phyloP scores from a whole-genome alignment of 2,113 vertebrate genomes.

The Zosterops pallidus region DNA sequence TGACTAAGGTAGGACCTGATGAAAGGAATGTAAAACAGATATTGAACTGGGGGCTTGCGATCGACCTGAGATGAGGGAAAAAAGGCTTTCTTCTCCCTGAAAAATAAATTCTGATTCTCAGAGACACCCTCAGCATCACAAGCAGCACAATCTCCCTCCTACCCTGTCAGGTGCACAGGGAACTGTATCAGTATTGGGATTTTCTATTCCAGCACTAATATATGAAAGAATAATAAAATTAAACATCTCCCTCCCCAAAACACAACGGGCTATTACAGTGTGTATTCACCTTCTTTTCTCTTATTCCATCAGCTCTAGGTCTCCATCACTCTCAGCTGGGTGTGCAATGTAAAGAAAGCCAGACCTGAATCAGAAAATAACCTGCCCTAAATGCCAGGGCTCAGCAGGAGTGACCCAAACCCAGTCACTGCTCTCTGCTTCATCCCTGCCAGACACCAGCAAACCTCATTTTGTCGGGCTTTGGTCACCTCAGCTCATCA shows the following conservation, averaged over 20 bases:
- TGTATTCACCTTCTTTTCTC: background rate
- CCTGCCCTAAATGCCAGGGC: background rate
- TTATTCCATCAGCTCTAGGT: background rate
- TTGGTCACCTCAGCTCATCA: background rate
- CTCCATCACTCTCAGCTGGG: background rate
- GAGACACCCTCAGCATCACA: background rate
- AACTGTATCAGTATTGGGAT: background rate
- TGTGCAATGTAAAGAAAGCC: background rate
- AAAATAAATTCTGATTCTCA: background rate
- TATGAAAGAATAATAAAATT: background rate
- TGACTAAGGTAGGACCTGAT: background rate
- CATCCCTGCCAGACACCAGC: background rate
- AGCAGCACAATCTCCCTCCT: background rate
- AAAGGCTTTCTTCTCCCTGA: background rate
- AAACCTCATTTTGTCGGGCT: fast-evolving
- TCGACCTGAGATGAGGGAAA: background rate
- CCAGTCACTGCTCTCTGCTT: no score
- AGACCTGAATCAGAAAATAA: background rate
- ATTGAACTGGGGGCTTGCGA: background rate
- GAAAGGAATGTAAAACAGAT: background rate
- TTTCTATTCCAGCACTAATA: background rate
- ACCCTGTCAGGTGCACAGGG: background rate
- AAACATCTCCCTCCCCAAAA: background rate
- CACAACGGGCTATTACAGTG: background rate
- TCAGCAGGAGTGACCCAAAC: background rate